These are phyloP conservation scores for Naja naja DNA, from an alignment of 2,113 vertebrate species.

Conservation along the genomic window DNA sequence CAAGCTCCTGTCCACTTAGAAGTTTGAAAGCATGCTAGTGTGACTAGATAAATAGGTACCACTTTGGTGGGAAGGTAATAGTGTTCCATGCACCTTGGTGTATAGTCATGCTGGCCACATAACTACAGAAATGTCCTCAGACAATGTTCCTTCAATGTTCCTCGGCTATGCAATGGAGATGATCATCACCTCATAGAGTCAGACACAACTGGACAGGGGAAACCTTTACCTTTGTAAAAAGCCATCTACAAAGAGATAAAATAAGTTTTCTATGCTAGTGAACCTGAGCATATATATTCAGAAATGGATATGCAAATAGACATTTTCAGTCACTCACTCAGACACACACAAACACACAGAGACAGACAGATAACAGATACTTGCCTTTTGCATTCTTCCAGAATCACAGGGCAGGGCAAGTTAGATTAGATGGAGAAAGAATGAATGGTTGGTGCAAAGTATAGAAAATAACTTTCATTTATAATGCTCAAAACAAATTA, in stretches of 20 bases:
- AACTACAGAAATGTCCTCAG: background rate
- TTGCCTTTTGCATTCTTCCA: background rate
- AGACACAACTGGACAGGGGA: background rate
- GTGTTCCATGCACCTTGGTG: background rate
- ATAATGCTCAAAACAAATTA: background rate
- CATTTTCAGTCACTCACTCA: background rate
- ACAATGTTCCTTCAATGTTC: background rate
- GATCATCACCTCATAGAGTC: background rate
- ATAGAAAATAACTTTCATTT: background rate
- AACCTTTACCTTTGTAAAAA: background rate
- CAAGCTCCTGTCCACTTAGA: background rate
- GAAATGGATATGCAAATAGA: background rate
- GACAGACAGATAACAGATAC: background rate
- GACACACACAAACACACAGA: background rate
- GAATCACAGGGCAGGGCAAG: background rate
- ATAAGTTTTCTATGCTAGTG: background rate
- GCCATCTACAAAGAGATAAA: conserved; percentile 11
- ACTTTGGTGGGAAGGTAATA: background rate
- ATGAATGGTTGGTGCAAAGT: background rate
- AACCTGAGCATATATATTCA: conserved; percentile 1
- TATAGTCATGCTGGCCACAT: background rate
- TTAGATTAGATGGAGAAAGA: background rate
- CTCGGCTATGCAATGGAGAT: background rate
- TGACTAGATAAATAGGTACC: background rate
- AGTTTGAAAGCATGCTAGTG: background rate